Conservation (phyloP, 2,888 invertebrate genomes). For the Anoplius nigerrimus region DNA sequence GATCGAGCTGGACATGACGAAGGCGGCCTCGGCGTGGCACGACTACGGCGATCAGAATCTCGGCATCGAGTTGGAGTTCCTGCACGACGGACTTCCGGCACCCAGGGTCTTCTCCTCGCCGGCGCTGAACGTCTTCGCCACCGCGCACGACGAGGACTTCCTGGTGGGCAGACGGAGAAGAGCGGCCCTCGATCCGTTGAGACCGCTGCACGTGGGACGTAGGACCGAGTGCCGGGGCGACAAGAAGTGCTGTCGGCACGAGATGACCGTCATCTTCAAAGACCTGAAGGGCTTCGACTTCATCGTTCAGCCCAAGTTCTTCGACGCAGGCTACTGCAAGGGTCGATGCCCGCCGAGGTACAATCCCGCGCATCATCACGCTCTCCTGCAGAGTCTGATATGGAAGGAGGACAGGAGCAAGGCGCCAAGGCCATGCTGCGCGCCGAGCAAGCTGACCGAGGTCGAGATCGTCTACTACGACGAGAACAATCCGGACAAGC, state of each 20-base stretch:
- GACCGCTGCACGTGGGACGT: conserved; percentile 72
- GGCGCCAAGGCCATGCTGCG: conserved; percentile 82
- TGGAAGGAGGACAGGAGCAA: conserved; percentile 79
- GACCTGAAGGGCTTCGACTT: conserved; percentile 81
- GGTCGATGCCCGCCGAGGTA: conserved; percentile 83
- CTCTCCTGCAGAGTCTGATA: conserved; percentile 82
- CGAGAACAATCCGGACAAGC: conserved; percentile 79
- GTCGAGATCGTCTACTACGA: conserved; percentile 82
- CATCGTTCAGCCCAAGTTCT: conserved; percentile 82
- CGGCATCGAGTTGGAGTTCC: conserved; percentile 77
- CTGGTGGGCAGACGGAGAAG: conserved; percentile 52
- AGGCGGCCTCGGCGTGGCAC: conserved; percentile 76
- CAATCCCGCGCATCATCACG: conserved; percentile 84
- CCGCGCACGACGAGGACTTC: conserved; percentile 28
- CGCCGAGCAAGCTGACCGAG: conserved; percentile 81
- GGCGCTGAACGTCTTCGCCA: conserved; percentile 67
- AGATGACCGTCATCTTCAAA: conserved; percentile 81
- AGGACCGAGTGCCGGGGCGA: conserved; percentile 78
- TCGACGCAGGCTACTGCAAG: conserved; percentile 84
- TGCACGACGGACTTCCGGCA: conserved; percentile 60
- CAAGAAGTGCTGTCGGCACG: conserved; percentile 81
- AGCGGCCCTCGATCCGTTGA: conserved; percentile 61
- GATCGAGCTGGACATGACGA: conserved; percentile 80
- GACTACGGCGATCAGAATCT: conserved; percentile 75
- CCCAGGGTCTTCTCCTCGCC: conserved; percentile 70